Base-by-base conservation (phyloP, 2,888 invertebrate genomes). In the Dasypogon diadema region DNA sequence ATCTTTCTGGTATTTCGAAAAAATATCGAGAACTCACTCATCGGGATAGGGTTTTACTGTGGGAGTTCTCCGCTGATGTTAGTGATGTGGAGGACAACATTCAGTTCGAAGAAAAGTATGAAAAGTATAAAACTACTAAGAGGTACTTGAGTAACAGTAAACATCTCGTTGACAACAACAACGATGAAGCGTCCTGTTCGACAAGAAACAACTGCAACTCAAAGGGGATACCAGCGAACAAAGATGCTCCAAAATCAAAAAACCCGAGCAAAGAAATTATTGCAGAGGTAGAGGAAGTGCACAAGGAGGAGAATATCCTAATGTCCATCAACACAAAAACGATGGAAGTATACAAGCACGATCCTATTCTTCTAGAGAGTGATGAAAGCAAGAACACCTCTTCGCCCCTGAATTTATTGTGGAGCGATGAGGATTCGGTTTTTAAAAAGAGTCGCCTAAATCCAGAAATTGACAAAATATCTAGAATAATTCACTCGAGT, bases 51-150 rank as follows among this genome's bases (percentile, higher is more conserved):
- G 79, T 85, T 0, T 77, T 78, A 0, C 77, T 75, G 1, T 85
- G 85, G 85, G 78, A 81, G 4, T 82, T 81, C 75, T 80, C 80
- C 2, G 75, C 30, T 1, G 83, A 82, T n/a, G 80, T 82, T 2
- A 83, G 83, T 37, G 84, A 82, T 63, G 82, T 85, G 1, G 86
- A 85, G 34, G 85, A 85, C 78, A 83, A 85, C 2, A 81, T 81
- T 18, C 81, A 79, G 2, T 85, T 85, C 48, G 84, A 74, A 14
- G 46, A 58, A 58, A 21, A 37, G 8, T 48, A 24, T 8, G 46
- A 24, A 65, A 18, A 65, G 24, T 48, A 65, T 46, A 48, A 65
- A 65, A 48, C 48, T 10, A 65, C 42, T 14, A 24, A 24, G 2
- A 48, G 24, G 12, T 65, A 46, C 8, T 12, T 22, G 6, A 54